A percentile compares a stretch with the other conserved stretches of the same genome.
These are phyloP conservation scores for Tetrapedia diversipes DNA, from an alignment of 2,888 invertebrate genomes.

Conservation along the genomic window DNA sequence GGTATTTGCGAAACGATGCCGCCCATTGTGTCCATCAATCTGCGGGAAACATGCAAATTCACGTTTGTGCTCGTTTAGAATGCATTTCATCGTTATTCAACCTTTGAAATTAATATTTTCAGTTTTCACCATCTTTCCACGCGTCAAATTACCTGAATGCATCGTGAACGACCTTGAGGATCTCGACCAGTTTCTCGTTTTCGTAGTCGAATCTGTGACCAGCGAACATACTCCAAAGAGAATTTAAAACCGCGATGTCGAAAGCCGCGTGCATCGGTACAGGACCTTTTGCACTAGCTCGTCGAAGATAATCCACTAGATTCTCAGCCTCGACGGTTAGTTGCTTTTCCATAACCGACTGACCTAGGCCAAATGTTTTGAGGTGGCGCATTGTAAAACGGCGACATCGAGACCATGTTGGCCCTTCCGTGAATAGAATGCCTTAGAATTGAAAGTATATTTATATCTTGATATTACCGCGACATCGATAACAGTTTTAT, in stretches of 20 bases:
- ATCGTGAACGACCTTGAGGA: constrained; percentile 86
- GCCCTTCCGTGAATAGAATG: constrained; percentile 88
- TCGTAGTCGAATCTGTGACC: constrained; percentile 87
- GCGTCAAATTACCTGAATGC: constrained; percentile 83
- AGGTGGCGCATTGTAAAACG: constrained; percentile 87
- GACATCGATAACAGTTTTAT: too few relatives aligned
- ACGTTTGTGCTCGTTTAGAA: not conserved
- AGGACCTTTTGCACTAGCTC: constrained; percentile 76
- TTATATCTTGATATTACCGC: too few relatives aligned
- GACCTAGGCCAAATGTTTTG: constrained; percentile 87
- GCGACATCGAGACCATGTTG: constrained; percentile 87
- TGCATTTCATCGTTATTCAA: not conserved
- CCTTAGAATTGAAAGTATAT: too few relatives aligned
- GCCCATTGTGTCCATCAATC: constrained; percentile 86
- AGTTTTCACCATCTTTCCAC: not conserved
- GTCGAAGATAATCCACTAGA: constrained; percentile 83
- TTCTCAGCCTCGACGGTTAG: constrained; percentile 85
- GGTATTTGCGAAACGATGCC: constrained; percentile 89
- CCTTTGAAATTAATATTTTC: not conserved
- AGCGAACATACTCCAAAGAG: constrained; percentile 88
- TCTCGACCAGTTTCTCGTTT: constrained; percentile 84
- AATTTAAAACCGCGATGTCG: constrained; percentile 87
- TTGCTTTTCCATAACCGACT: constrained; percentile 85
- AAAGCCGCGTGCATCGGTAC: constrained; percentile 85
- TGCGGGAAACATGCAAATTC: constrained; percentile 71